Conservation (phyloP, 2,888 invertebrate species). For the Nephrotoma flavescens region DNA sequence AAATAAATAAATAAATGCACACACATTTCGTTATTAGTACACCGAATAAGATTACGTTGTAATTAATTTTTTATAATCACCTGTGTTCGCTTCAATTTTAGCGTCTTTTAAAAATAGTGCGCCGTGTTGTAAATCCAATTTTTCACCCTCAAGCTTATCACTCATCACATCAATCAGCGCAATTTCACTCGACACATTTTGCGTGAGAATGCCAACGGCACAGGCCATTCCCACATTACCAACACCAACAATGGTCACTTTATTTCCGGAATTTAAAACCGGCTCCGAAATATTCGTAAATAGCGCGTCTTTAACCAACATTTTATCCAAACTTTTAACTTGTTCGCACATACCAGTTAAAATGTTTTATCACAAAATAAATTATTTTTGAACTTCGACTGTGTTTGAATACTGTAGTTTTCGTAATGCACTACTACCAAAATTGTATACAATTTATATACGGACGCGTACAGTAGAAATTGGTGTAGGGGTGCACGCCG, state of each 20-base stretch:
- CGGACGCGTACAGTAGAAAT: background rate
- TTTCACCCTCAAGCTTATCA: conserved; percentile 75
- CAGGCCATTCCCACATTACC: conserved; percentile 90
- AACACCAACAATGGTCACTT: conserved; percentile 74
- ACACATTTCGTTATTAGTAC: background rate
- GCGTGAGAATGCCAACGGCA: conserved; percentile 73
- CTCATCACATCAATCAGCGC: conserved; percentile 67
- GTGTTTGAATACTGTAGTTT: background rate
- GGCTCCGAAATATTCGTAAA: conserved; percentile 10
- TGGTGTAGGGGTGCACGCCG: background rate
- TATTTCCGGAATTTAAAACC: conserved; percentile 38
- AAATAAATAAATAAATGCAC: conserved; percentile 9
- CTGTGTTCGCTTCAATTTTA: conserved; percentile 57
- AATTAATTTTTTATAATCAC: conserved; percentile 20
- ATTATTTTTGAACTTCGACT: background rate
- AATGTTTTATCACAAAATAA: background rate
- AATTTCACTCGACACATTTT: conserved; percentile 65
- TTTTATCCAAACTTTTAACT: background rate
- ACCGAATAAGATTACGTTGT: background rate
- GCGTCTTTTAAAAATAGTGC: conserved; percentile 68
- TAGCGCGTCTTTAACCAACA: background rate
- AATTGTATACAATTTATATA: background rate
- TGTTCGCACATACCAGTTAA: background rate
- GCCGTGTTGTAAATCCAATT: conserved; percentile 85
- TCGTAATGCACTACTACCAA: background rate